Base-by-base conservation (phyloP, 2,797 vertebrate genomes). In the Leontocebus nigricollis region DNA sequence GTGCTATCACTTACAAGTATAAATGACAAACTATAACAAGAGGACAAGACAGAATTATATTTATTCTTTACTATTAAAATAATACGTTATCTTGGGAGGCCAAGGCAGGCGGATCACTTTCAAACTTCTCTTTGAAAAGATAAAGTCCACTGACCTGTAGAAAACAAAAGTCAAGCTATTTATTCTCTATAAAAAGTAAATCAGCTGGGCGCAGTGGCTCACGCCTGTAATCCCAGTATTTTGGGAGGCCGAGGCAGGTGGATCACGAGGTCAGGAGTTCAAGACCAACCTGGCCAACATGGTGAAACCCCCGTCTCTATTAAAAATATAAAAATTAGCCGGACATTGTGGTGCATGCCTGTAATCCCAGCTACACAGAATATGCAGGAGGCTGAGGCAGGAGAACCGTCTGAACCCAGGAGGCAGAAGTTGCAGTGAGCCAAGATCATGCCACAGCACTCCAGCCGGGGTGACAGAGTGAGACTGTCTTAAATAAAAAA, bases 11-110 rank as follows among this genome's bases (percentile, higher is more conserved):
- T n/a, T 61, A 89, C 73, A 85, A 92, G 59, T 88, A 20, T 17
- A 94, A 88, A 93, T 90, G 39, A 30, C 0, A 92, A 84, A 90
- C 33, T 52, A 24, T 52, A 67, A 57, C 30, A 90, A 85, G 10
- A 93, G 48, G 41, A 11, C 70, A 92, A 57, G n/a, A 92, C 36
- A 93, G 13, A 81, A 95, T 41, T 64, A 33, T 44, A 83, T 87
- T 92, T 84, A 39, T 89, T 95, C 22, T 84, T 94, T 24, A 76
- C 57, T 92, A 86, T 83, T 64, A 93, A 90, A 57, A 83, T 80
- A 10, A 93, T 33, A 64, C 1, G 72, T 75, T 46, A 80, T 75
- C 55, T 67, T 67, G 61, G 61, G 33, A 67, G 33, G 61, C 15
- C 14, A 17, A 67, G 61, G 33, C 61, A 67, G 61, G 61, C 3